A percentile compares a stretch with the other conserved stretches of the same genome.
These are phyloP conservation scores for Psammodynastes pulverulentus DNA, from an alignment of 2,113 vertebrate species.

Conservation along the genomic window DNA sequence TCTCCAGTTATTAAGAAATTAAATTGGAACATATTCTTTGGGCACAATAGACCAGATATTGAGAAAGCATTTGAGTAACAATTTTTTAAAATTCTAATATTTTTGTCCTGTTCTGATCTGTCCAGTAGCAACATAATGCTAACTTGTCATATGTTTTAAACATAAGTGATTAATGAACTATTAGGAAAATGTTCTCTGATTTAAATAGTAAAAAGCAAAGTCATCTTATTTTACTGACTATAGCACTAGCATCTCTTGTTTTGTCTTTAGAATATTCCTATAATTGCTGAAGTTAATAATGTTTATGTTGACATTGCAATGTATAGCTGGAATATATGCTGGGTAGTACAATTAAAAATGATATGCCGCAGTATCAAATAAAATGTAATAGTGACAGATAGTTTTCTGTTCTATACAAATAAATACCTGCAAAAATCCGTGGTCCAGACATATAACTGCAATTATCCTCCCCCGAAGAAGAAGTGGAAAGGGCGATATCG, in stretches of 20 bases:
- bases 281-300: slow-evolving; percentile 17
- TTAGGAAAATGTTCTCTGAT: neutral
- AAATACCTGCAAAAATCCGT: no score
- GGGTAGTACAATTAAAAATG: neutral
- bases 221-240: neutral
- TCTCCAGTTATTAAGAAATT: neutral
- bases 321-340: slow-evolving; percentile 6
- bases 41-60: neutral
- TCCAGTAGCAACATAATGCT: neutral
- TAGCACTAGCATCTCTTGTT: neutral
- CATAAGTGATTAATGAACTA: neutral
- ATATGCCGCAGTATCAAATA: neutral
- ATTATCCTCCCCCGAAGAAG: no score
- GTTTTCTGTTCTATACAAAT: neutral
- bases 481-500: no score
- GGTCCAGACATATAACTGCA: no score
- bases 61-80: neutral
- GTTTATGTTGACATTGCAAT: slow-evolving; percentile 5
- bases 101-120: neutral
- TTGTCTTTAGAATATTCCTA: slow-evolving; percentile 1
- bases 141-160: neutral
- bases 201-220: neutral
- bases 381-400: slow-evolving; percentile 11
- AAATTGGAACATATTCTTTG: neutral
- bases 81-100: neutral